These are phyloP conservation scores for Horisme vitalbata DNA, from an alignment of 2,888 invertebrate genomes.

Conservation along the genomic window DNA sequence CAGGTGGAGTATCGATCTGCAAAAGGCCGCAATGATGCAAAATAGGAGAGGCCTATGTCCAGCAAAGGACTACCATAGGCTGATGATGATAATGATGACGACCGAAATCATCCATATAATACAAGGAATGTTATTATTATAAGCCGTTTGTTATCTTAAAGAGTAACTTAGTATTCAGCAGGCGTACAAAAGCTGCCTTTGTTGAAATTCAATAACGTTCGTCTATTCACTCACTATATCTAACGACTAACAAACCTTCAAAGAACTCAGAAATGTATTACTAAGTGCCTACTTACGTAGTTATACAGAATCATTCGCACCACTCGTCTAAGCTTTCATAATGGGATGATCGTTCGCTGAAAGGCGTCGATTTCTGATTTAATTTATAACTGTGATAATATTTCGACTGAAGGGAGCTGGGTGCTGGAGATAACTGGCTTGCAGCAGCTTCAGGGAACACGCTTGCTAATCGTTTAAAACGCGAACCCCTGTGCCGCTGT, in stretches of 20 bases:
- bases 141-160: too few relatives aligned
- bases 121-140: not conserved
- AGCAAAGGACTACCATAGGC: too few relatives aligned
- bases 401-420: conserved; percentile 47
- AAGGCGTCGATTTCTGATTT: conserved; percentile 58
- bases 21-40: too few relatives aligned
- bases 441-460: conserved; percentile 45
- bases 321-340: conserved; percentile 39
- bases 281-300: conserved; percentile 29
- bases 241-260: conserved; percentile 28
- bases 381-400: conserved; percentile 57
- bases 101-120: not conserved
- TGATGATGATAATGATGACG: too few relatives aligned
- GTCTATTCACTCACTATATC: conserved; percentile 24
- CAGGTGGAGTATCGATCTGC: too few relatives aligned
- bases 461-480: conserved; percentile 49
- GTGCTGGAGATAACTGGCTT: conserved; percentile 62
- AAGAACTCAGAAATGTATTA: conserved; percentile 29
- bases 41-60: too few relatives aligned
- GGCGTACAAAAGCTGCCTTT: conserved; percentile 20
- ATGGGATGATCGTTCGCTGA: conserved; percentile 49
- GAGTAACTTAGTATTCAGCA: conserved; percentile 21
- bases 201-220: conserved; percentile 27
- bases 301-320: conserved; percentile 41
- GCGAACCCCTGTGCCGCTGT: conserved; percentile 44